Conservation (phyloP, 2,113 vertebrate species). For the Pundamilia nyererei region DNA sequence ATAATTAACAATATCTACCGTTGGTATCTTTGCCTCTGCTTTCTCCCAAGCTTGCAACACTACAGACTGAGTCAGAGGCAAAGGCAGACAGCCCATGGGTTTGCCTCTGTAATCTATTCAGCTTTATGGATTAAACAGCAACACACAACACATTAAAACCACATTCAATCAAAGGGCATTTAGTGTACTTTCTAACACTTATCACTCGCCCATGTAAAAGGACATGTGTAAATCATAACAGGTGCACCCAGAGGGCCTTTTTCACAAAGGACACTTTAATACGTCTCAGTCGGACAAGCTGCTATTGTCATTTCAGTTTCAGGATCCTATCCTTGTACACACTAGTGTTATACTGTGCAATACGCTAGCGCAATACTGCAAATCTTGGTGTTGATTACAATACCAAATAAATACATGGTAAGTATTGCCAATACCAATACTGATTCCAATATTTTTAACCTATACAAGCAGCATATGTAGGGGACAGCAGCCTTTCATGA, state of each 20-base stretch:
- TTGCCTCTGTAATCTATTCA: not conserved
- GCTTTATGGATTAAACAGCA: not conserved
- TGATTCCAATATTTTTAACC: not conserved
- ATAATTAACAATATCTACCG: slow-evolving; percentile 59
- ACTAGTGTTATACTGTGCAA: not conserved
- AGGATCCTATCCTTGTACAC: not conserved
- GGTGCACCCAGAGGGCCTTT: not conserved
- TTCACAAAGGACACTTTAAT: not conserved
- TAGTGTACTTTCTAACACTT: not conserved
- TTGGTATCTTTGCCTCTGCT: slow-evolving; percentile 2
- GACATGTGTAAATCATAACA: not conserved
- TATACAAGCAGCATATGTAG: not conserved
- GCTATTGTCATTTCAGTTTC: not conserved
- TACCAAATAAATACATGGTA: not conserved
- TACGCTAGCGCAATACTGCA: not conserved
- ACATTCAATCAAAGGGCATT: not conserved
- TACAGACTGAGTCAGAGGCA: not conserved
- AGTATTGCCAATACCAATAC: not conserved
- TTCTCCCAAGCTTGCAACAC: not conserved
- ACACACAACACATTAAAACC: not conserved
- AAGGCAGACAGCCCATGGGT: not conserved
- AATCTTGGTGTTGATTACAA: not conserved
- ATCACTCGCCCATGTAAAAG: not conserved
- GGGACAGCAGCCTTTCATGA: not conserved
- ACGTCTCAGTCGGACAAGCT: not conserved